A percentile compares a stretch with the other conserved stretches of the same genome.
Conservation (phyloP, 2,797 vertebrate genomes). For the Eulemur albifrons region DNA sequence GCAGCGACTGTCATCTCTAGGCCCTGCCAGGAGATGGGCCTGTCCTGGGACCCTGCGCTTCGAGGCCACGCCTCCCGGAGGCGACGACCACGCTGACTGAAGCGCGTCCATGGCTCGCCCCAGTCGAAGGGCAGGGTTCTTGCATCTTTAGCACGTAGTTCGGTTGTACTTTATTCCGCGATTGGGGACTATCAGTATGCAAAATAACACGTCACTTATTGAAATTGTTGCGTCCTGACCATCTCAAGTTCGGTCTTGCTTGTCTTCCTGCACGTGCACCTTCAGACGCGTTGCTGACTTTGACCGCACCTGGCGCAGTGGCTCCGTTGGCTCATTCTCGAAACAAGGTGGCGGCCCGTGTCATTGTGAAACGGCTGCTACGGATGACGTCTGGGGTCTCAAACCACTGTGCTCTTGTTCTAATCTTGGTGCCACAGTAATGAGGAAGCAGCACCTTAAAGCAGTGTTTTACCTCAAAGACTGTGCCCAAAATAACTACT, state of each 20-base stretch:
- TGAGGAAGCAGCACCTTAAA: neutral
- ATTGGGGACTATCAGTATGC: rapidly evolving
- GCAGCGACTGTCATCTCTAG: neutral
- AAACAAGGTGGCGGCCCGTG: neutral
- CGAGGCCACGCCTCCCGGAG: rapidly evolving
- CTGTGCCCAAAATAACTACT: neutral
- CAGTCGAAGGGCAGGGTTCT: neutral
- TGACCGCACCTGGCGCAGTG: rapidly evolving
- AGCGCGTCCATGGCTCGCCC: rapidly evolving
- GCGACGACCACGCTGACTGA: neutral
- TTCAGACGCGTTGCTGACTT: neutral
- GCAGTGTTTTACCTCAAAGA: slow-evolving; percentile 18
- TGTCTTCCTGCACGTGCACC: rapidly evolving
- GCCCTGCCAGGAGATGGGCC: rapidly evolving
- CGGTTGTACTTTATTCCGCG: neutral
- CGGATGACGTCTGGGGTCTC: neutral
- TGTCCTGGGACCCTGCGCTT: no score
- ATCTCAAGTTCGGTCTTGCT: neutral
- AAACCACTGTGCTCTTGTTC: neutral
- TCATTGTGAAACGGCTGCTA: rapidly evolving
- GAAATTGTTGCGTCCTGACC: neutral
- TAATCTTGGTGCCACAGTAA: neutral
- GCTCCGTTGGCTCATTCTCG: no score
- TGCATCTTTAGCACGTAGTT: rapidly evolving
- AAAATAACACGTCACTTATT: neutral